phyloP scores from a whole-genome alignment of 2,797 vertebrate species.

The Epinephelus awoara region DNA sequence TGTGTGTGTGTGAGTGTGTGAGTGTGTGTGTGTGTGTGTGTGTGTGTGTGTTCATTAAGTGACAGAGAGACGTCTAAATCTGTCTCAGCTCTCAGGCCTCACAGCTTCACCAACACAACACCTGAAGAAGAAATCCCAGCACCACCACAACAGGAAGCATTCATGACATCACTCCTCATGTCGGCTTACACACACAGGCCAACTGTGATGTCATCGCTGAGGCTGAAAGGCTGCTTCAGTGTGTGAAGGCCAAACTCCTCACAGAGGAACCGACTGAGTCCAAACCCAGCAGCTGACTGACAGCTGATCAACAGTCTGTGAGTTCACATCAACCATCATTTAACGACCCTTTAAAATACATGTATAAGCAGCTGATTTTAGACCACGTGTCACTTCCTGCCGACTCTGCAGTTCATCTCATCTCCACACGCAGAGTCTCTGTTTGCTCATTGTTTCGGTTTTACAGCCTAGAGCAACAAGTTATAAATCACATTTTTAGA shows the following conservation, averaged over 20 bases:
- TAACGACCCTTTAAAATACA: too few relatives aligned
- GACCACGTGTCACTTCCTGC: too few relatives aligned
- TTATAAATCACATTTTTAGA: too few relatives aligned
- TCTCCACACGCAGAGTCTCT: too few relatives aligned
- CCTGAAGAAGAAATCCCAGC: conserved; percentile 56
- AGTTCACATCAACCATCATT: too few relatives aligned
- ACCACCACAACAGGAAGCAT: conserved; percentile 41
- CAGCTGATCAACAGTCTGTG: neutral
- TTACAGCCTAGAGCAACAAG: too few relatives aligned
- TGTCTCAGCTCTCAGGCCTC: conserved; percentile 34
- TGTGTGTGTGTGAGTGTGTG: conserved; percentile 40
- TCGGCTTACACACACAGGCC: conserved; percentile 36
- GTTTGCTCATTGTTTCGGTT: too few relatives aligned
- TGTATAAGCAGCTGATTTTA: too few relatives aligned
- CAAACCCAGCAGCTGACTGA: neutral
- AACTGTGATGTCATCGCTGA: conserved; percentile 53
- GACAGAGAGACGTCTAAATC: conserved; percentile 59
- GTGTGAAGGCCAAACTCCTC: neutral
- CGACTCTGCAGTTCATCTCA: too few relatives aligned
- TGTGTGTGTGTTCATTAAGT: neutral
- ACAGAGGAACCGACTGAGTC: neutral
- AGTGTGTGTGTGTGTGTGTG: conserved; percentile 30
- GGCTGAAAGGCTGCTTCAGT: conserved; percentile 1
- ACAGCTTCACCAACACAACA: conserved; percentile 36
- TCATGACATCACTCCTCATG: conserved; percentile 64